A percentile compares a stretch with the other conserved stretches of the same genome.
phyloP scores from a whole-genome alignment of 2,797 vertebrate species.

The Uromys caudimaculatus region DNA sequence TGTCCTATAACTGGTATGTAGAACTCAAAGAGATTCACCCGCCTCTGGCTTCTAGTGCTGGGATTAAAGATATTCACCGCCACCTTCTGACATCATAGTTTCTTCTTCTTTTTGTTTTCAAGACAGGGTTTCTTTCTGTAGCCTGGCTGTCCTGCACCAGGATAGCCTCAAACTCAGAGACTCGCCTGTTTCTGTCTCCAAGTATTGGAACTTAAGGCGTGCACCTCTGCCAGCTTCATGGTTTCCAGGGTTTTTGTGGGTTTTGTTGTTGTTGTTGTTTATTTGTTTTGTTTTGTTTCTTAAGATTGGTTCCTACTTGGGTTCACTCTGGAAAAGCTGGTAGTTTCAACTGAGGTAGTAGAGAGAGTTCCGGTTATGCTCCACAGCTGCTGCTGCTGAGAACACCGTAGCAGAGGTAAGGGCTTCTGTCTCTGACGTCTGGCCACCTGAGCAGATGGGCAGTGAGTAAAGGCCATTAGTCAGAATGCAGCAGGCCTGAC shows the following conservation, averaged over 20 bases:
- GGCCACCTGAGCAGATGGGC: neutral
- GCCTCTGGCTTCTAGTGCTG: neutral
- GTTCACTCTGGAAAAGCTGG: neutral
- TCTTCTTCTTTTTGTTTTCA: neutral
- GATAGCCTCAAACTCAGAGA: neutral
- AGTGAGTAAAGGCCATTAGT: fast-evolving
- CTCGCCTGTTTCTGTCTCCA: neutral
- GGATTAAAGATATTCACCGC: neutral
- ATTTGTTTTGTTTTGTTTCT: neutral
- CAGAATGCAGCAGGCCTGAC: neutral
- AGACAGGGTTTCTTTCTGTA: neutral
- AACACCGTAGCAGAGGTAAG: neutral
- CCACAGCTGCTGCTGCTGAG: neutral
- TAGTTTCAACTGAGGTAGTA: neutral
- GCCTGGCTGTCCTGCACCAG: neutral
- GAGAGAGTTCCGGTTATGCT: neutral
- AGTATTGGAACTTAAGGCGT: neutral
- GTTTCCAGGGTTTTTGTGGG: neutral
- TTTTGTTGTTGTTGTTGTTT: neutral
- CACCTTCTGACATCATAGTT: too few species aligned
- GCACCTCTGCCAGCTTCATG: neutral
- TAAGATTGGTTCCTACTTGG: neutral
- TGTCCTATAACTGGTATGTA: neutral
- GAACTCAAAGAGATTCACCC: neutral
- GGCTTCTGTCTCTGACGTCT: neutral